Percentiles rank a stretch among this genome's conserved stretches.
Conservation (phyloP, 2,797 vertebrate species). For the Cyprinodon diabolis region DNA sequence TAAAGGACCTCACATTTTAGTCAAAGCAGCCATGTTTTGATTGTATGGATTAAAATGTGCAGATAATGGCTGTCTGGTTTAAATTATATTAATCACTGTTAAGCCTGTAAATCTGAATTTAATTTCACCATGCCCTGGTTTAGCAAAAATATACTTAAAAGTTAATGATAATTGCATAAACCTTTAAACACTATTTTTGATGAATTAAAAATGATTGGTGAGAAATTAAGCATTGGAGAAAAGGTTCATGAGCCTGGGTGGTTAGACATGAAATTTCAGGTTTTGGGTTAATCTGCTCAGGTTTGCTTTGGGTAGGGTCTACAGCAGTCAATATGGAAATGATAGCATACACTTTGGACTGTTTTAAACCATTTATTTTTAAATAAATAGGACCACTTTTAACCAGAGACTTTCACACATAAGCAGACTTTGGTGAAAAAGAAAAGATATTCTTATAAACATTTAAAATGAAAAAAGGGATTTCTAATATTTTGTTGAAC, state of each 20-base stretch:
- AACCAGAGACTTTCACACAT: too few relatives aligned
- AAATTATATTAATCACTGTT: not conserved
- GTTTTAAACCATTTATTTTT: too few relatives aligned
- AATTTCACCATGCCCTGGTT: conserved; percentile 1
- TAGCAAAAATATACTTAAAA: not conserved
- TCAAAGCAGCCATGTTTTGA: not conserved
- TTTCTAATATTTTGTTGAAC: too few relatives aligned
- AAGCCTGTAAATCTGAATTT: not conserved
- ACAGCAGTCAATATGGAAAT: too few relatives aligned
- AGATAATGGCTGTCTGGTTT: not conserved
- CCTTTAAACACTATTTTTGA: not conserved
- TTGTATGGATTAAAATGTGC: not conserved
- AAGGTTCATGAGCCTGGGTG: not conserved
- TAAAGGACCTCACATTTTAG: not conserved
- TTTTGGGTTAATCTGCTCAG: too few relatives aligned
- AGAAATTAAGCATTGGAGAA: not conserved
- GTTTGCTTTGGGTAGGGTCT: too few relatives aligned
- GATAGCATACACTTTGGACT: too few relatives aligned
- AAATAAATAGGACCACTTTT: too few relatives aligned
- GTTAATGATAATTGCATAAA: not conserved
- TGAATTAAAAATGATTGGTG: not conserved
- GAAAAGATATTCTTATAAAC: too few relatives aligned
- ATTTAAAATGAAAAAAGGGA: too few relatives aligned
- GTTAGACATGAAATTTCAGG: too few relatives aligned
- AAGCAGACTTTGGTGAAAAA: too few relatives aligned